These are phyloP conservation scores for Ceratotherium simum DNA, from an alignment of 2,113 vertebrate species.

Conservation along the genomic window DNA sequence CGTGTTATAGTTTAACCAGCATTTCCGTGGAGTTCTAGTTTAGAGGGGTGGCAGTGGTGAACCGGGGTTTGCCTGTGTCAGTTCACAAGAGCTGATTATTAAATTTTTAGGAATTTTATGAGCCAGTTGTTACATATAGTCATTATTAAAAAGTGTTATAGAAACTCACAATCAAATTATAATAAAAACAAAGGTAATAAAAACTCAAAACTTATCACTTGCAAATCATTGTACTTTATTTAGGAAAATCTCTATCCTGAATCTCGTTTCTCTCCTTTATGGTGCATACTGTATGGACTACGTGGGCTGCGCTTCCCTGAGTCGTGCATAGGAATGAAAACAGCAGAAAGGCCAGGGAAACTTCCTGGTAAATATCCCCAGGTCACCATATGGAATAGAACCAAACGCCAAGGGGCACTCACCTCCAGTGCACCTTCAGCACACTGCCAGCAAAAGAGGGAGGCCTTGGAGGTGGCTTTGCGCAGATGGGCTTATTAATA, in stretches of 20 bases:
- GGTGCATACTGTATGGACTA: accelerated
- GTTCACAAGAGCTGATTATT: not conserved
- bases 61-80: not conserved
- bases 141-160: not conserved
- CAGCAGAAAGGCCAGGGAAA: not conserved
- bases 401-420: not conserved
- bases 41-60: not conserved
- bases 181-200: not conserved
- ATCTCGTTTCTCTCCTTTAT: not conserved
- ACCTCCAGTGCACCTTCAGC: not conserved
- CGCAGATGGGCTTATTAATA: not conserved
- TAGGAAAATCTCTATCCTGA: not conserved
- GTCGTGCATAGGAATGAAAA: not conserved
- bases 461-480: not conserved
- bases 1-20: not conserved
- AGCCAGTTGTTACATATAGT: not conserved
- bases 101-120: not conserved
- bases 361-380: not conserved
- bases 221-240: not conserved
- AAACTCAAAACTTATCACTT: not conserved
- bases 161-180: not conserved
- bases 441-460: not conserved
- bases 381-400: not conserved
- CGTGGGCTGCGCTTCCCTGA: not conserved
- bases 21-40: not conserved